Evolutionary conservation across 2,888 invertebrate genomes (phyloP), one percentile per base, ranked within the genome.

Genomic region (Asteroscopus sphinx): DNA sequence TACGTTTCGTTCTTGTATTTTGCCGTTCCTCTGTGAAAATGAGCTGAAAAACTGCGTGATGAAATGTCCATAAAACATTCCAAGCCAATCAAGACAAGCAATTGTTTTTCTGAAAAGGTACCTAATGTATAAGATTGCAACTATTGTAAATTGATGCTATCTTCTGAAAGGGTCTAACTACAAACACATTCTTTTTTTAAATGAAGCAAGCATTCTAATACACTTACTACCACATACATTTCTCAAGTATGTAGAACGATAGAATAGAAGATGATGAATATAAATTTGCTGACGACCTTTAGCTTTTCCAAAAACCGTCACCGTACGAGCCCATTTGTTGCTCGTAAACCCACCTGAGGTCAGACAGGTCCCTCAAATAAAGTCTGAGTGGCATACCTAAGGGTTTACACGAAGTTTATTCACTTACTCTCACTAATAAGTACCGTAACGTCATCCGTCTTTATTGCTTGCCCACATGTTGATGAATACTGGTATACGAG

Each of bases 261-360:
- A n/a, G n/a, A n/a, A n/a, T n/a, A n/a, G n/a, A n/a, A n/a, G n/a
- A 44, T 7, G 40, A 48, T 26, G 32, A 56, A 44, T 46, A 62
- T 42, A 35, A 53, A 54, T 53, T 58, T 42, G 33, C n/a, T 15
- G 36, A 5, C 30, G 55, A 64, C 55, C 49, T 59, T 59, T 28
- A 37, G 41, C 37, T 53, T 36, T 48, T 33, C 28, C 37, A 60
- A 60, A 74, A 62, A 39, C 36, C 36, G 46, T 56, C 41, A 33
- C 37, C 47, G 16, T n/a, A n/a, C 55, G 42, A 32, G 30, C 33
- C 48, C 68, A 73, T 76, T 79, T 72, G 66, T 57, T 37, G 66
- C 42, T 72, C 74, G 60, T 81, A 77, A 80, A 81, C 51, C 58
- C 70, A 74, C 73, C 73, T 74, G 60, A 58, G 54, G 55, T 15